Base-by-base conservation (phyloP, 1,140 invertebrate species). In the Cotesia typhae region DNA sequence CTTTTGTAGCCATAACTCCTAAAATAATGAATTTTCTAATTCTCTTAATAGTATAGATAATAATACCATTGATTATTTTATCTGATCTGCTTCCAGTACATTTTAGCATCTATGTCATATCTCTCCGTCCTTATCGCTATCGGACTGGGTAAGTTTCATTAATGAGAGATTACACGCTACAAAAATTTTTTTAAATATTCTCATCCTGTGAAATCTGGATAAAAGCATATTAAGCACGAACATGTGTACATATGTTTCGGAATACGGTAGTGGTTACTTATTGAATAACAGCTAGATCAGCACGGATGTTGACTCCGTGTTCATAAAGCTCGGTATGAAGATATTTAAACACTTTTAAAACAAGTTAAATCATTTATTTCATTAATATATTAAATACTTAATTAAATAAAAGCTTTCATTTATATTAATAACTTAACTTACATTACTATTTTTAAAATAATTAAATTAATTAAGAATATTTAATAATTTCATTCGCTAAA, bases 171-270 rank as follows among this genome's bases (percentile, higher is more conserved):
- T 47, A 47, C 41, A 47, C 41, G 41, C 5, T 6, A 47, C 2
- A 47, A 47, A 47, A 47, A 47, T 2, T 4, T 47, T 6, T 28
- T 20, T 20, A 59, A 59, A 59, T 4, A 12, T 28, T 35, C 20
- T 59, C 20, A 59, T 20, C 20, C 20, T 20, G 28, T 59, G 57
- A 59, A 59, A 59, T 59, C 57, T 28, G 20, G 57, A 59, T 59
- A 59, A 59, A 59, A 59, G 57, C 57, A 59, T 59, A 20, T 59
- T 59, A 59, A 59, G 57, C 57, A 59, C 57, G 57, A 59, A 59
- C 57, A 59, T 47, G 41, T 47, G 41, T 20, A 59, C 57, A 59
- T 59, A 59, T 59, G 20, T 59, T 59, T 17, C 17, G 28, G 17
- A 59, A 59, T 10, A 17, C 17, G 7, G 17, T 59, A 47, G 41